A percentile compares a stretch with the other conserved stretches of the same genome.
phyloP scores from a whole-genome alignment of 2,113 vertebrate species.

The Salvelinus namaycush region DNA sequence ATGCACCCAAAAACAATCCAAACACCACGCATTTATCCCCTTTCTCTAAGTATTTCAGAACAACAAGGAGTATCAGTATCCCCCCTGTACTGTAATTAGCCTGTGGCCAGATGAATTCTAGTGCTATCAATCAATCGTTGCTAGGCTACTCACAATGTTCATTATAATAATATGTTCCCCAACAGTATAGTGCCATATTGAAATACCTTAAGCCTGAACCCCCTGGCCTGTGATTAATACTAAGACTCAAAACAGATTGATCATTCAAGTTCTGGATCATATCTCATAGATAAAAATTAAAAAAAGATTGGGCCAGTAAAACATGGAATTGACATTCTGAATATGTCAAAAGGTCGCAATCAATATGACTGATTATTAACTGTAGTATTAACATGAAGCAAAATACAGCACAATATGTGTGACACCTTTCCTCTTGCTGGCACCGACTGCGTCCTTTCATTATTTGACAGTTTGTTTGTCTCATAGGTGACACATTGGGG shows the following conservation, averaged over 20 bases:
- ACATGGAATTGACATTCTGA: slow-evolving; percentile 28
- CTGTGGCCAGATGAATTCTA: background rate
- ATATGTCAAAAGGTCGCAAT: slow-evolving; percentile 39
- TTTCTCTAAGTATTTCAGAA: background rate
- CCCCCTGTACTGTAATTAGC: slow-evolving; percentile 5
- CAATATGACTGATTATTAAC: slow-evolving; percentile 8
- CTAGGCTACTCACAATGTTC: background rate
- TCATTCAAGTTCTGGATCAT: background rate
- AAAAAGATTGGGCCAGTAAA: background rate
- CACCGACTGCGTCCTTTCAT: slow-evolving; percentile 37
- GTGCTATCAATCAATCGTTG: background rate
- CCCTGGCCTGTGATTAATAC: slow-evolving; percentile 11
- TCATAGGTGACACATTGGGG: background rate
- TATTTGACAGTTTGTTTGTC: slow-evolving; percentile 49
- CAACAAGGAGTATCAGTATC: background rate
- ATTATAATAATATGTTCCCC: background rate
- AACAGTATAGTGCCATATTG: background rate
- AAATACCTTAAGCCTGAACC: slow-evolving; percentile 19
- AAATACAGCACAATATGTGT: slow-evolving; percentile 26
- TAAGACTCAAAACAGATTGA: background rate
- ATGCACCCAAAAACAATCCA: too few species aligned
- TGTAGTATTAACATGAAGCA: slow-evolving; percentile 14
- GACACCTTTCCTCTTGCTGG: slow-evolving; percentile 41
- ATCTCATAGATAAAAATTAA: background rate
- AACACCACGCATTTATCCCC: background rate